A percentile compares a stretch with the other conserved stretches of the same genome.
These are phyloP conservation scores for Lapara coniferarum DNA, from an alignment of 2,888 invertebrate species.

Conservation along the genomic window DNA sequence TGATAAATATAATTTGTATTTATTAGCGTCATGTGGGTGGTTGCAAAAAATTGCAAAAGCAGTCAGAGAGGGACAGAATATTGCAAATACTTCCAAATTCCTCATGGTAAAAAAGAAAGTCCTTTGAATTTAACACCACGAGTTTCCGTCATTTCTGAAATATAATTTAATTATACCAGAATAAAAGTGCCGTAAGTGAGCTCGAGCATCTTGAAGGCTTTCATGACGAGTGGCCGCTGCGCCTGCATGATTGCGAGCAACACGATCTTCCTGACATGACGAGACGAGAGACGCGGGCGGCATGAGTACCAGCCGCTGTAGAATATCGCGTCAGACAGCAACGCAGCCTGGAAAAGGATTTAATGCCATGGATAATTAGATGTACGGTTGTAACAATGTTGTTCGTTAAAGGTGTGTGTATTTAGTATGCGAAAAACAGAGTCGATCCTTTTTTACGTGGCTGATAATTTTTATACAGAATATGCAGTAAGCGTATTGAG, in stretches of 20 bases:
- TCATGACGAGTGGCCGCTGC: slow-evolving; percentile 71
- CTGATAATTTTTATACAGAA: background rate
- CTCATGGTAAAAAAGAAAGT: too few species aligned
- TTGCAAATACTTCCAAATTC: too few species aligned
- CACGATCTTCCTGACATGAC: slow-evolving; percentile 57
- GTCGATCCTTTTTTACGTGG: background rate
- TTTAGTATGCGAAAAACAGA: background rate
- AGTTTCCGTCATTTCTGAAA: background rate
- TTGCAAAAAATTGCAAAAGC: too few species aligned
- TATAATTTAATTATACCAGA: slow-evolving; percentile 46
- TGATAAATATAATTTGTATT: too few species aligned
- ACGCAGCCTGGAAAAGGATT: slow-evolving; percentile 57
- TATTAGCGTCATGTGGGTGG: too few species aligned
- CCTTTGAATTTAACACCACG: too few species aligned
- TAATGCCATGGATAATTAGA: slow-evolving; percentile 12
- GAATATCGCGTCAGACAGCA: slow-evolving; percentile 68
- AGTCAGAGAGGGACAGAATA: too few species aligned
- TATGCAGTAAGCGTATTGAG: too few species aligned
- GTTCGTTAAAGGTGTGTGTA: background rate
- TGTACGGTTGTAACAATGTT: slow-evolving; percentile 10
- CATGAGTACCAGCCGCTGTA: slow-evolving; percentile 72
- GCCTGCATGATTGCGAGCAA: slow-evolving; percentile 63
- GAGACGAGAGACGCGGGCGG: slow-evolving; percentile 42
- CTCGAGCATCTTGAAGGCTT: slow-evolving; percentile 75
- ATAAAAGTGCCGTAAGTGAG: slow-evolving; percentile 70